Evolutionary conservation across 2,113 vertebrate genomes (phyloP).

Genomic region (Onychostruthus taczanowskii): DNA sequence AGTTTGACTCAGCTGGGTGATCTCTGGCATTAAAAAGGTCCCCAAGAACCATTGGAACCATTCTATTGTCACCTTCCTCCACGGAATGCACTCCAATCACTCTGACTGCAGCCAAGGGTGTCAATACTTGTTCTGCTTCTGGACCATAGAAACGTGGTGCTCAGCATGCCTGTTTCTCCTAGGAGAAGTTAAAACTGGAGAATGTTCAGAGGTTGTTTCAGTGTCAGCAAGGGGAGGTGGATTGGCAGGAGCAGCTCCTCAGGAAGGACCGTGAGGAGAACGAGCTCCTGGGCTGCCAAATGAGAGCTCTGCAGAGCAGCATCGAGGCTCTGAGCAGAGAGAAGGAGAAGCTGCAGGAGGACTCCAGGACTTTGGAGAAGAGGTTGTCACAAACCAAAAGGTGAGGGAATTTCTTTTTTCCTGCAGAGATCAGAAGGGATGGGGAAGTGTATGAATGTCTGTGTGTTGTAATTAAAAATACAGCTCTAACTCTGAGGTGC

Average conservation of each 20-base stretch:
- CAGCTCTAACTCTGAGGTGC: not conserved
- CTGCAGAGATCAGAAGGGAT: not conserved
- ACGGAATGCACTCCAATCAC: rapidly evolving
- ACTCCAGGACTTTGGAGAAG: slow-evolving; percentile 70
- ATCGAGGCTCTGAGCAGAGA: slow-evolving; percentile 61
- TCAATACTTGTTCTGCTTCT: not conserved
- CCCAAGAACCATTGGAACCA: not conserved
- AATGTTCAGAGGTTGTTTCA: slow-evolving; percentile 65
- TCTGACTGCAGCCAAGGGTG: not conserved
- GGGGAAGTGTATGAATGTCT: not conserved
- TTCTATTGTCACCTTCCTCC: not conserved
- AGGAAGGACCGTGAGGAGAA: slow-evolving; percentile 66
- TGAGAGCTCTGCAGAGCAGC: slow-evolving; percentile 35
- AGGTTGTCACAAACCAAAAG: slow-evolving; percentile 73
- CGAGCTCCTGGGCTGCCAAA: slow-evolving; percentile 50
- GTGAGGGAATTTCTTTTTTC: slow-evolving; percentile 26
- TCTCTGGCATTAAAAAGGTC: not conserved
- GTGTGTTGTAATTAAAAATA: not conserved
- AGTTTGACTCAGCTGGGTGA: not conserved
- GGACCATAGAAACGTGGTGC: rapidly evolving
- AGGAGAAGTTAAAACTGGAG: slow-evolving; percentile 80
- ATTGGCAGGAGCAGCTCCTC: slow-evolving; percentile 73
- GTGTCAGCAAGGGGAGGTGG: slow-evolving; percentile 69
- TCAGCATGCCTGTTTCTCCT: not conserved
- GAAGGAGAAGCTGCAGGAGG: slow-evolving; percentile 71